Percentiles rank a stretch among this genome's conserved stretches.
Conservation (phyloP, 2,888 invertebrate genomes). For the Microctonus hyperodae region DNA sequence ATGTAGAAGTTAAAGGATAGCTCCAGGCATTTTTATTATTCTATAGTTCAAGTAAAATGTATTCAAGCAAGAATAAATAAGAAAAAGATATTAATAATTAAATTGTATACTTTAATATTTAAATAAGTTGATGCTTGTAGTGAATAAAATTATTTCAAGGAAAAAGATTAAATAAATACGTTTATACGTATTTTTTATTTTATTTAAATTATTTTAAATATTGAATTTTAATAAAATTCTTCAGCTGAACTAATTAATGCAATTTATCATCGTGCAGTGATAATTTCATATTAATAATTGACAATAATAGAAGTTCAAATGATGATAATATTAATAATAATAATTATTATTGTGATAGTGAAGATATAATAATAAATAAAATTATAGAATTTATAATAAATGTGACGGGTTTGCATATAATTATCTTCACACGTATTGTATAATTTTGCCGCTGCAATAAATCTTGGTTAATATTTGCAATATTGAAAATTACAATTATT, state of each 20-base stretch:
- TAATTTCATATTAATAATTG: no score
- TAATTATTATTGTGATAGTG: no score
- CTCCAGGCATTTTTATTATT: background rate
- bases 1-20: background rate
- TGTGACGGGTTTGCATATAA: background rate
- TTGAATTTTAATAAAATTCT: no score
- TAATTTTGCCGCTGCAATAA: background rate
- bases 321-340: no score
- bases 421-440: background rate
- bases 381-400: no score
- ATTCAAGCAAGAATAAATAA: background rate
- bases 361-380: no score
- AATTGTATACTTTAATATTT: background rate
- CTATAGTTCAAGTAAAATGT: background rate
- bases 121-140: background rate
- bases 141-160: background rate
- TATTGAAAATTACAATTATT: background rate
- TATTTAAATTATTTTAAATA: no score
- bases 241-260: no score
- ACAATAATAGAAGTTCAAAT: no score
- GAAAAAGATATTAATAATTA: background rate
- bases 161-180: background rate
- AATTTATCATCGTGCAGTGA: no score
- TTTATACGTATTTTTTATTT: background rate
- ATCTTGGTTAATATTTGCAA: background rate